A percentile compares a stretch with the other conserved stretches of the same genome.
phyloP scores from a whole-genome alignment of 2,888 invertebrate species.

The Hipparchia semele region DNA sequence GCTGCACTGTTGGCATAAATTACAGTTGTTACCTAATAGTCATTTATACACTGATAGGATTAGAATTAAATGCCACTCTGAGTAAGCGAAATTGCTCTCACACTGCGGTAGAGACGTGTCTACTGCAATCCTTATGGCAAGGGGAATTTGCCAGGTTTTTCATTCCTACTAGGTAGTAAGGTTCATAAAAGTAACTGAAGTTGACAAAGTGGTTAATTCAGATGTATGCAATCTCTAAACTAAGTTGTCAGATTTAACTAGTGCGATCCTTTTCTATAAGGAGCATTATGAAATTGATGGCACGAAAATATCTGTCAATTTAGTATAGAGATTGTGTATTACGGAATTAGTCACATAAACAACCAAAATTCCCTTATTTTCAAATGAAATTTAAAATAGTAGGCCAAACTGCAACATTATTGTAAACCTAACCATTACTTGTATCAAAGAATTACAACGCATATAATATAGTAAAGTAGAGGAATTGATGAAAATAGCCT shows the following conservation, averaged over 20 bases:
- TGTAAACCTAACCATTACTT: too few species aligned
- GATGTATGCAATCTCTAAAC: too few species aligned
- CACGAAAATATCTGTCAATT: too few species aligned
- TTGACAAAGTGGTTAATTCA: background rate
- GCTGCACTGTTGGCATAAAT: constrained; percentile 60
- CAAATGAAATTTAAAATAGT: too few species aligned
- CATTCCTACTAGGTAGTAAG: background rate
- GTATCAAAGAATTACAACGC: too few species aligned
- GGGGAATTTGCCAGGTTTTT: background rate
- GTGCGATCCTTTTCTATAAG: too few species aligned
- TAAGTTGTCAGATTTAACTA: too few species aligned
- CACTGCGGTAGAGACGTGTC: constrained; percentile 59
- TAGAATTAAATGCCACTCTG: constrained; percentile 72
- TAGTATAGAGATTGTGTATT: too few species aligned
- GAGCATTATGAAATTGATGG: too few species aligned
- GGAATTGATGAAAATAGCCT: constrained; percentile 2
- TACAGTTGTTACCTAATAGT: constrained; percentile 61
- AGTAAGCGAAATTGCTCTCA: constrained; percentile 71
- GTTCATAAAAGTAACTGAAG: background rate
- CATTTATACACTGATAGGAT: constrained; percentile 76
- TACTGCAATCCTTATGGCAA: background rate
- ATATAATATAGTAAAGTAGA: background rate
- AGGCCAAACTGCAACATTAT: too few species aligned
- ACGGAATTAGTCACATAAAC: too few species aligned
- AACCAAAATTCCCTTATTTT: too few species aligned